Conservation (phyloP, 1,140 invertebrate genomes). For the Nephotettix cincticeps region DNA sequence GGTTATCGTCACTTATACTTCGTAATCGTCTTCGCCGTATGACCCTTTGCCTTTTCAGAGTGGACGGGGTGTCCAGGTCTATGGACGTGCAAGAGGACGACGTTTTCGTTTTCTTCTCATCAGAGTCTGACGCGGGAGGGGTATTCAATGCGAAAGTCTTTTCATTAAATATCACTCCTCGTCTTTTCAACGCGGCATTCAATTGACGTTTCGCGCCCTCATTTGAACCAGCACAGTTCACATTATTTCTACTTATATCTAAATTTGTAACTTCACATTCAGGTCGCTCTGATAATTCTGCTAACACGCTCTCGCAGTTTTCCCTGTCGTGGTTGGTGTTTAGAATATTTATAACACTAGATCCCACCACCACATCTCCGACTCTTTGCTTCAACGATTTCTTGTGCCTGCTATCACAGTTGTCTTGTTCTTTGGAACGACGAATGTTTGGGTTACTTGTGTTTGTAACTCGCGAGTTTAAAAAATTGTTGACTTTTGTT, state of each 20-base stretch:
- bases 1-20: background rate
- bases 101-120: slow-evolving; percentile 14
- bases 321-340: slow-evolving; percentile 6
- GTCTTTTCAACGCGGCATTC: slow-evolving; percentile 25
- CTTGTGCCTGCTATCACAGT: background rate
- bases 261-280: background rate
- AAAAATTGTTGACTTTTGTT: no score
- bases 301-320: background rate
- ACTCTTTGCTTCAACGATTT: background rate
- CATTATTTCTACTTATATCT: background rate
- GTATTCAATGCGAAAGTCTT: slow-evolving; percentile 31
- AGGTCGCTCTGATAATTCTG: background rate
- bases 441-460: no score
- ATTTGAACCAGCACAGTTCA: background rate
- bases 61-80: slow-evolving; percentile 46
- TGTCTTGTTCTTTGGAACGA: no score
- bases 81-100: slow-evolving; percentile 45
- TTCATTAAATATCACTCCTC: slow-evolving; percentile 35
- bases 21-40: slow-evolving; percentile 47
- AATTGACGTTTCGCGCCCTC: background rate
- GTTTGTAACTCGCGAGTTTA: no score
- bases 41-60: slow-evolving; percentile 49
- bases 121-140: slow-evolving; percentile 25
- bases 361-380: background rate
- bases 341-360: slow-evolving; percentile 13